phyloP scores from a whole-genome alignment of 2,888 invertebrate species.

The Aphodius granarius region DNA sequence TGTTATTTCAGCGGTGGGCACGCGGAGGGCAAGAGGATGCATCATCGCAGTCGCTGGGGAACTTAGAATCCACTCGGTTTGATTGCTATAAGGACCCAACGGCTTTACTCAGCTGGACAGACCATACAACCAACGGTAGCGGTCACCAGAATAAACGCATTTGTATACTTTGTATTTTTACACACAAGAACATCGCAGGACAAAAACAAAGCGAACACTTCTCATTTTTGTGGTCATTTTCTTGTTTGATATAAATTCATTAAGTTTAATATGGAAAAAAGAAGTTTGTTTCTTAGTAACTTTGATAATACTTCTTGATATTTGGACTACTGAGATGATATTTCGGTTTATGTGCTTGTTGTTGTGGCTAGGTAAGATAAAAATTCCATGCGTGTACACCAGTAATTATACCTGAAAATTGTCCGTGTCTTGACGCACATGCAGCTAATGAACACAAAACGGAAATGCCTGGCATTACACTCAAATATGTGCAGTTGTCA shows the following conservation, averaged over 20 bases:
- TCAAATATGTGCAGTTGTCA: background rate
- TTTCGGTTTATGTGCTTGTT: background rate
- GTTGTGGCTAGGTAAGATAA: background rate
- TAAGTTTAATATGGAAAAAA: too few species aligned
- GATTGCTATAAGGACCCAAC: background rate
- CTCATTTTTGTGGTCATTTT: too few species aligned
- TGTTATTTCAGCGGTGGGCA: constrained; percentile 21
- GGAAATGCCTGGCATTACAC: background rate
- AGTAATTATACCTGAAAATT: background rate
- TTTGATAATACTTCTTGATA: too few species aligned
- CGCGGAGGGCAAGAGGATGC: constrained; percentile 7
- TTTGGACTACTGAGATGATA: too few species aligned
- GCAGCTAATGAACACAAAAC: background rate
- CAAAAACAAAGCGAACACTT: too few species aligned
- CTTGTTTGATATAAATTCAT: too few species aligned
- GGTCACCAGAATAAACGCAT: constrained; percentile 39
- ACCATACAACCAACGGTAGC: constrained; percentile 16
- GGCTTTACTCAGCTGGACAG: constrained; percentile 37
- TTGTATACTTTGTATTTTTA: too few species aligned
- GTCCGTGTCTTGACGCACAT: background rate
- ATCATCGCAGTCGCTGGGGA: constrained; percentile 1
- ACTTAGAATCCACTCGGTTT: background rate
- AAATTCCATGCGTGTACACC: background rate
- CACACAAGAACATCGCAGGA: too few species aligned
- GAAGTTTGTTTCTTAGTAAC: too few species aligned